Conservation (phyloP, 2,888 invertebrate species). For the Ryuthela nishihirai region DNA sequence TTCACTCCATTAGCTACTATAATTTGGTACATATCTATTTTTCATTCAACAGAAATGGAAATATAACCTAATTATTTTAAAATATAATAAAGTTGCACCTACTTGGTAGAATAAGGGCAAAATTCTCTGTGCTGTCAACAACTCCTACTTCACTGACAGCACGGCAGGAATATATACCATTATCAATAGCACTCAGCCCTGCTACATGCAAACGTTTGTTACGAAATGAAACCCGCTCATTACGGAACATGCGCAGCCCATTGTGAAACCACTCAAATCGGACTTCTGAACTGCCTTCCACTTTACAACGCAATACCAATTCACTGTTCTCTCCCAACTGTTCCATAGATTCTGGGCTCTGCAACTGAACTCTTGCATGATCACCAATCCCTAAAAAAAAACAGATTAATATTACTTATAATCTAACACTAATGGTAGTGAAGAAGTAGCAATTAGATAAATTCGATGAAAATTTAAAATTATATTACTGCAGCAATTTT, state of each 20-base stretch:
- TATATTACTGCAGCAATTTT: no score
- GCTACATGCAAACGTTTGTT: conserved; percentile 61
- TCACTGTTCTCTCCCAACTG: conserved; percentile 54
- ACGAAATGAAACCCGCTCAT: conserved; percentile 58
- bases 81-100: conserved; percentile 36
- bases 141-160: conserved; percentile 66
- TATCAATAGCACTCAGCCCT: conserved; percentile 56
- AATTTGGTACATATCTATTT: no score
- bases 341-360: conserved; percentile 58
- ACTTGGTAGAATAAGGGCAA: conserved; percentile 58
- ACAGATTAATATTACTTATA: no score
- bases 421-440: no score
- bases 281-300: conserved; percentile 64
- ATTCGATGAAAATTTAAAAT: no score
- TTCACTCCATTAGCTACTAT: no score
- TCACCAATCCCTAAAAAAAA: conserved; percentile 60
- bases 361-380: conserved; percentile 57
- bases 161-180: conserved; percentile 69
- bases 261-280: conserved; percentile 65
- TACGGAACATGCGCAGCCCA: conserved; percentile 59
- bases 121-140: conserved; percentile 56
- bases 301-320: conserved; percentile 62
- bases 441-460: no score
- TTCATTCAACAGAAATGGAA: no score
- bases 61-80: no score